Base-by-base conservation (phyloP, 2,113 vertebrate genomes). In the Gambusia holbrooki region DNA sequence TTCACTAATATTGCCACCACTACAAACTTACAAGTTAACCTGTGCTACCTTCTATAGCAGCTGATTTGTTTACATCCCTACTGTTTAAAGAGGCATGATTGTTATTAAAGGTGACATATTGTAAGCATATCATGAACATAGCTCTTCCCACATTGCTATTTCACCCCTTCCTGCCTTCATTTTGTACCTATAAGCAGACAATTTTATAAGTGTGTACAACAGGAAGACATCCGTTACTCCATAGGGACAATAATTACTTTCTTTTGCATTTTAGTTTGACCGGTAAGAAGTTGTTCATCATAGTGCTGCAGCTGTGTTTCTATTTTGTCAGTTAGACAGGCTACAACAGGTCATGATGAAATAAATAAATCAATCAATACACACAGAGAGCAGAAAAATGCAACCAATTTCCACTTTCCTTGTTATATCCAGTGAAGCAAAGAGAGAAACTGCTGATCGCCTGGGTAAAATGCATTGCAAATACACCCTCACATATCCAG, bases 371-470 rank as follows among this genome's bases (percentile, higher is more conserved):
- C 65, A 77, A 84, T 66, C 25, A 48, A 70, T n/a, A 33, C 19
- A 37, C 6, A 74, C 62, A 72, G 42, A 65, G 73, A 40, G 62
- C 29, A 3, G 40, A 45, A 17, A 27, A 78, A 82, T 19, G 29
- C 28, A 28, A 10, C 11, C 60, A 63, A 65, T 81, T 87, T 77
- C 82, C 74, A 89, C 71, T 82, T 86, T 80, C 66, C 73, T 80
- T 72, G 77, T 84, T 88, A 80, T 87, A 76, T 64, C 68, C 68
- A 70, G 62, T 74, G 77, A 76, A 75, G 84, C 86, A 84, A 78
- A 87, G 71, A 82, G 75, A 80, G 66, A 72, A 83, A 88, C 40
- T 83, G 81, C 84, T 86, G 84, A 89, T 85, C 11, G 40, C 64
- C 28, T 35, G 22, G 35, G 51, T 79, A 80, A 77, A 40, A 74